Conservation (phyloP, 92 coral and sea anemone genomes). For the Blastomussa wellsi region DNA sequence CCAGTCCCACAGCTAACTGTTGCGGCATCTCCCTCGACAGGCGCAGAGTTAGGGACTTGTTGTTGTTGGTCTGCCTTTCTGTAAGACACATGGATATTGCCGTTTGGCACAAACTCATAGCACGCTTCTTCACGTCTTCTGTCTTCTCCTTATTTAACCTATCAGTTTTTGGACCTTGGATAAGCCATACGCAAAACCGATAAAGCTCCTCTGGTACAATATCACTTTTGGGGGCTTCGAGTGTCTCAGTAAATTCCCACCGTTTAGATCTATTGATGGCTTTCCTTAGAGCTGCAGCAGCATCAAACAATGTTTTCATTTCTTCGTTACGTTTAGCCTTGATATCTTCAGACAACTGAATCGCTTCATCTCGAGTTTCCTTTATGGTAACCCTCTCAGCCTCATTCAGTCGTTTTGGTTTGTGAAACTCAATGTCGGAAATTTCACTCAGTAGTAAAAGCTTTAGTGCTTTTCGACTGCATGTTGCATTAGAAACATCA, state of each 20-base stretch:
- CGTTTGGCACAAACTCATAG: slow-evolving; percentile 49
- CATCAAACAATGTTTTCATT: slow-evolving; percentile 45
- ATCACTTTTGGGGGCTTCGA: slow-evolving; percentile 8
- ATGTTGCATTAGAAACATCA: slow-evolving; percentile 19
- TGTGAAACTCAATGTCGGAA: slow-evolving; percentile 46
- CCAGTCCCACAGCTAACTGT: slow-evolving; percentile 45
- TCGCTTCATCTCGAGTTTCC: slow-evolving; percentile 48
- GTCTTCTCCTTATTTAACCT: slow-evolving; percentile 23
- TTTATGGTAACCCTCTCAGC: slow-evolving; percentile 46
- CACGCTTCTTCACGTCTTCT: slow-evolving; percentile 42
- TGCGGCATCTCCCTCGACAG: slow-evolving; percentile 48
- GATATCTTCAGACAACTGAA: slow-evolving; percentile 26
- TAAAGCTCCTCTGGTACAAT: slow-evolving; percentile 32
- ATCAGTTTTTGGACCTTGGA: slow-evolving; percentile 63
- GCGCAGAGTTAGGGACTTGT: slow-evolving; percentile 34
- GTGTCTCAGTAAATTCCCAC: slow-evolving; percentile 51
- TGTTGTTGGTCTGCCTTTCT: slow-evolving; percentile 44
- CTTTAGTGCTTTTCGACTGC: slow-evolving; percentile 41
- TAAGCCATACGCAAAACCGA: slow-evolving; percentile 38
- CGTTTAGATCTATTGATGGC: slow-evolving; percentile 40
- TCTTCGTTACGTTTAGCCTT: slow-evolving; percentile 17
- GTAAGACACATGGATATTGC: slow-evolving; percentile 49
- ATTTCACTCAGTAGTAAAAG: slow-evolving; percentile 17
- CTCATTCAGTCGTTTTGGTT: slow-evolving; percentile 52
- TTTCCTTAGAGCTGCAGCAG: slow-evolving; percentile 48